Conservation (phyloP, 2,797 vertebrate genomes). For the Oryzias dopingdopingensis region DNA sequence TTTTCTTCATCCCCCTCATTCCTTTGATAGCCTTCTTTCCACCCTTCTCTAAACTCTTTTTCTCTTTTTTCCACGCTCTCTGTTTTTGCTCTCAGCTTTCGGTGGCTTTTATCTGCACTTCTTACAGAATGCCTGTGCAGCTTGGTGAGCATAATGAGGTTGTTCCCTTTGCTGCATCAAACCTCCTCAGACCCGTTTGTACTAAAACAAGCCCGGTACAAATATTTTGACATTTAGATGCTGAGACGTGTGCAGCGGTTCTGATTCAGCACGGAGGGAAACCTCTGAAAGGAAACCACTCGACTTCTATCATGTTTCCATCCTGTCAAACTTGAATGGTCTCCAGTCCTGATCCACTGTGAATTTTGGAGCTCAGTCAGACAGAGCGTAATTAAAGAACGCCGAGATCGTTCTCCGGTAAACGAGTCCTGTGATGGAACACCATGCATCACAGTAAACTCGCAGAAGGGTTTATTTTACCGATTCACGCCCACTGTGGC, state of each 20-base stretch:
- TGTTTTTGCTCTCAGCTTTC: constrained; percentile 75
- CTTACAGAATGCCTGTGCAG: constrained; percentile 78
- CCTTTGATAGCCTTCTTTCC: constrained; percentile 72
- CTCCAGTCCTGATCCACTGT: constrained; percentile 48
- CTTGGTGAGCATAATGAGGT: constrained; percentile 81
- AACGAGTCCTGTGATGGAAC: constrained; percentile 43
- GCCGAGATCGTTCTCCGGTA: constrained; percentile 46
- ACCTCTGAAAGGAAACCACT: constrained; percentile 23
- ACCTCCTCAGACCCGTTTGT: constrained; percentile 67
- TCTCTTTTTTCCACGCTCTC: constrained; percentile 55
- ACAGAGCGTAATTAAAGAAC: constrained; percentile 66
- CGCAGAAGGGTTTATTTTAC: constrained; percentile 65
- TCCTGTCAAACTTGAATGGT: constrained; percentile 27
- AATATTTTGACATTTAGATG: constrained; percentile 80
- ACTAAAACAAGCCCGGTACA: constrained; percentile 77
- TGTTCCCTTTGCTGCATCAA: constrained; percentile 79
- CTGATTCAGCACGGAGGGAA: constrained; percentile 34
- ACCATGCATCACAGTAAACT: constrained; percentile 75
- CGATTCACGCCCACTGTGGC: constrained; percentile 60
- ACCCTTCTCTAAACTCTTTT: constrained; percentile 58
- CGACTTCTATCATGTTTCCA: constrained; percentile 11
- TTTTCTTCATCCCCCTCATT: constrained; percentile 51
- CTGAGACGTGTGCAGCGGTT: constrained; percentile 57
- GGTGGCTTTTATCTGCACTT: constrained; percentile 79
- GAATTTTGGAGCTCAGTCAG: constrained; percentile 55